A percentile compares a stretch with the other conserved stretches of the same genome.
Evolutionary conservation across 2,888 invertebrate species (phyloP).

Genomic region (Leptinotarsa tumamoca): DNA sequence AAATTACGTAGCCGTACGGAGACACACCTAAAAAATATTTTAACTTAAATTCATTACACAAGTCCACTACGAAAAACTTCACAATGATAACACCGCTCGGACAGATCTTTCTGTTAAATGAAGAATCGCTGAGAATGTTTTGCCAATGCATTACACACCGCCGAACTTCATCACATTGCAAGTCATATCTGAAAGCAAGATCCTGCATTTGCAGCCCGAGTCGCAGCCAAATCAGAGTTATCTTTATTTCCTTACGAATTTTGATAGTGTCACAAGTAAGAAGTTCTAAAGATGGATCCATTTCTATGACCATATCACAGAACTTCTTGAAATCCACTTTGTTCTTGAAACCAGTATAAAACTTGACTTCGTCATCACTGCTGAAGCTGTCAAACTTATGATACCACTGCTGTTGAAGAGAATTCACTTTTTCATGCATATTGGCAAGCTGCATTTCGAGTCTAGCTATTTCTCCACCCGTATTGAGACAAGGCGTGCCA

Average conservation of each 20-base stretch:
- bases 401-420: constrained; percentile 1
- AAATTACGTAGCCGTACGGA: constrained; percentile 22
- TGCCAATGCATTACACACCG: constrained; percentile 10
- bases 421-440: background rate
- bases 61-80: constrained; percentile 21
- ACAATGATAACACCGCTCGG: constrained; percentile 12
- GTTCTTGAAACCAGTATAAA: constrained; percentile 12
- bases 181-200: constrained; percentile 3
- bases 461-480: background rate
- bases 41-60: background rate
- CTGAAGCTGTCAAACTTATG: constrained; percentile 1
- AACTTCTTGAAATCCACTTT: constrained; percentile 3
- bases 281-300: constrained; percentile 6
- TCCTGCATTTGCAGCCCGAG: constrained; percentile 5
- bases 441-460: constrained; percentile 7
- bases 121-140: constrained; percentile 18
- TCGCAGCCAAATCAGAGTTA: constrained; percentile 21
- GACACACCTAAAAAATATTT: constrained; percentile 25
- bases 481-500: background rate
- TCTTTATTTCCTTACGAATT: constrained; percentile 13
- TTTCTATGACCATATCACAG: constrained; percentile 19
- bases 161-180: background rate
- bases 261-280: background rate
- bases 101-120: constrained; percentile 22
- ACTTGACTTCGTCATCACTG: constrained; percentile 7